These are phyloP conservation scores for Dipodomys ordii DNA, from an alignment of 2,113 vertebrate species.

Conservation along the genomic window DNA sequence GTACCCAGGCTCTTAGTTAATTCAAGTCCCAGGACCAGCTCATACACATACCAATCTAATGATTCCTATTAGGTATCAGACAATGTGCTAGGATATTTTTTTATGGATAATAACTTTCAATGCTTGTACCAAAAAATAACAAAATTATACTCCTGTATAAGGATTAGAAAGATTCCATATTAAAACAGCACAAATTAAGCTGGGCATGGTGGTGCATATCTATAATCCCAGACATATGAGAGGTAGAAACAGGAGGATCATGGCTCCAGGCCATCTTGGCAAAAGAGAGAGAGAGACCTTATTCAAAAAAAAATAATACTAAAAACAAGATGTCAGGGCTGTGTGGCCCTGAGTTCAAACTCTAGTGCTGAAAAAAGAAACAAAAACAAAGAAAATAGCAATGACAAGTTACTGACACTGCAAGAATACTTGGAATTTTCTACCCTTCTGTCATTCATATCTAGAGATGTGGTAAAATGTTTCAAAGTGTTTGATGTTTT, in stretches of 20 bases:
- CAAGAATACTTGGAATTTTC: neutral
- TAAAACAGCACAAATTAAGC: neutral
- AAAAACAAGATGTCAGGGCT: neutral
- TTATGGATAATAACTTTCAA: conserved; percentile 2
- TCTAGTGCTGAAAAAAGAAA: too few species aligned
- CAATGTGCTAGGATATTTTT: neutral
- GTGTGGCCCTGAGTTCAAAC: neutral
- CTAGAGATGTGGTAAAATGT: neutral
- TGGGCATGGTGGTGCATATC: too few species aligned
- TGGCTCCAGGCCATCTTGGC: too few species aligned
- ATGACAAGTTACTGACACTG: neutral
- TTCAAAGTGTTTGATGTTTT: neutral
- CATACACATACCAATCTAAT: too few species aligned
- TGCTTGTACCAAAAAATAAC: neutral
- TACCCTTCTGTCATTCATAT: neutral
- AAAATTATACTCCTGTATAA: neutral
- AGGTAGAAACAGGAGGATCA: neutral
- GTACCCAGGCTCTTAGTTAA: too few species aligned
- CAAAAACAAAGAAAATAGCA: neutral
- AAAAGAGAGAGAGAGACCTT: neutral
- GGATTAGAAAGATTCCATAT: neutral
- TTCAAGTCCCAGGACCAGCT: too few species aligned
- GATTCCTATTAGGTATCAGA: neutral
- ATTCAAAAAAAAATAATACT: neutral
- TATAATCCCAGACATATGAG: neutral